Base-by-base conservation (phyloP, 2,113 vertebrate genomes). In the Labeo catla region DNA sequence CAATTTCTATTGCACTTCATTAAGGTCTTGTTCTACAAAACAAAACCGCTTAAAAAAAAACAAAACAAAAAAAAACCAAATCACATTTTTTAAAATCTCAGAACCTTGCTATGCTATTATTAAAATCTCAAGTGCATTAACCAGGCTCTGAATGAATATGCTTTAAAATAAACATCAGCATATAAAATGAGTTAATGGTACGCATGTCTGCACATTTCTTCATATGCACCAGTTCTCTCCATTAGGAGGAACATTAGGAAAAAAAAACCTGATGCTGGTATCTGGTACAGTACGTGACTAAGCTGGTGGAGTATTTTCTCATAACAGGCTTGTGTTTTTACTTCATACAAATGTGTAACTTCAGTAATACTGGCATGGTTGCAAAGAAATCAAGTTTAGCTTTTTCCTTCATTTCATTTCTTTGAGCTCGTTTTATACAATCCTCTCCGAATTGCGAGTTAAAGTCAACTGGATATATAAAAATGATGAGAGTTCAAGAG, bases 401-500 rank as follows among this genome's bases (percentile, higher is more conserved):
- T 77, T 83, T 80, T 21, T 23, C 59, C 45, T 59, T 66, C 36
- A 47, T 39, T 21, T 83, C n/a, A 76, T 45, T 59, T 66, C 15
- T 16, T 36, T 28, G 61, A 76, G 21, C 70, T 19, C 4, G 19
- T 70, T 85, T 49, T 8, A 39, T 45, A 61, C 34, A 12, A n/a
- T 43, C 54, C 28, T 6, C 13, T 13, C 23, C 28, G 12, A 34
- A 47, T 45, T 15, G 11, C 54, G 70, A 6, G 39, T 21, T 45
- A 49, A 39, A 52, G 16, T 36, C 50, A 21, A n/a, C 50, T 11
- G 61, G 65, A 66, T 15, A 57, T 23, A 59, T 21, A 34, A 78
- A 72, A 65, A 16, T 10, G 15, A 3, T 2, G 23, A 66, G 52
- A 12, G 4, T 68, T 88, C 86, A 93, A 93, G 93, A 96, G 91